Evolutionary conservation across 2,797 vertebrate genomes (phyloP), one percentile per base, ranked within the genome.

Genomic region (Ctenopoma kingsleyae): DNA sequence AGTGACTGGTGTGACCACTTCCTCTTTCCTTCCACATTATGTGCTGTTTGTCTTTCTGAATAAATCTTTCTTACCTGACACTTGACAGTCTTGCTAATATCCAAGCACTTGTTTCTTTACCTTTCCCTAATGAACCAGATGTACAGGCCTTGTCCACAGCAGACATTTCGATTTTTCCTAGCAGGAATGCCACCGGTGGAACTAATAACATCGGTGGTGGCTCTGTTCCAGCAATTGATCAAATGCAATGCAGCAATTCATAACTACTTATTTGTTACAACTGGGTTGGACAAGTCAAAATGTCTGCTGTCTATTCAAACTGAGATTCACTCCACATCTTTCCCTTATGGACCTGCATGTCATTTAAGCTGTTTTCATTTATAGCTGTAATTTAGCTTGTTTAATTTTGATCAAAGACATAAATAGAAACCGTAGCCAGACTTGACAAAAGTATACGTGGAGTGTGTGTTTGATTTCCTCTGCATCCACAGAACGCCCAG

Each of bases 401-500:
- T 60, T 51, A 15, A 52, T 47, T 47, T 50, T 30, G 30, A 30
- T n/a, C 9, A 17, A 19, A 8, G 36, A 54, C 32, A 59, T 49
- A 43, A 52, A 61, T 12, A 53, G 20, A 16, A 57, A 44, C 17
- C 7, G 10, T 2, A 15, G 19, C 7, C 46, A 22, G 46, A 22
- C 46, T 13, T 12, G 10, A 11, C 19, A 47, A 22, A 17, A 6
- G 47, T 12, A 43, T n/a, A 51, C 36, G 3, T 12, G 36, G 36
- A 13, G 36, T 3, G 36, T 17, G 35, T 25, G 36, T 71, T 72
- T 52, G 9, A 74, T 66, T 67, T 73, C 23, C 48, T 70, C 25
- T 48, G 6, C 25, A 66, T 38, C 44, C 27, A 30, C 46, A 8
- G n/a, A 52, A 67, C 11, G 10, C 9, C 6, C 38, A 69, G 12